phyloP scores from a whole-genome alignment of 2,113 vertebrate species.

The Nerophis lumbriciformis region DNA sequence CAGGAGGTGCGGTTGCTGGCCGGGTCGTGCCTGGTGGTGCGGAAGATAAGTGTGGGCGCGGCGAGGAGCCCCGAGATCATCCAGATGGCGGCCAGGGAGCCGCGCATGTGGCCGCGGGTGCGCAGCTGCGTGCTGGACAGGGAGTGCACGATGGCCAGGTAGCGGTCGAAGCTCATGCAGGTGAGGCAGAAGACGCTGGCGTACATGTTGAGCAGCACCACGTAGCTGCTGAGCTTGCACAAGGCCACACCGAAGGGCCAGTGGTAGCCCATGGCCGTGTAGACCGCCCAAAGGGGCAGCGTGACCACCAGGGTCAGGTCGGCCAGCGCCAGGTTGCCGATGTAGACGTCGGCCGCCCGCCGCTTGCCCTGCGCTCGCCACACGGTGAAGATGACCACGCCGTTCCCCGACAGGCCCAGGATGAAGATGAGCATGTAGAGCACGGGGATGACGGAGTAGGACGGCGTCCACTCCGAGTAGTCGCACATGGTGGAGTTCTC shows the following conservation, averaged over 20 bases:
- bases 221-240: conserved; percentile 82
- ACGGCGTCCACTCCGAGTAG: conserved; percentile 74
- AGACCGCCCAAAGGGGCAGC: conserved; percentile 82
- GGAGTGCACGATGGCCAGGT: conserved; percentile 80
- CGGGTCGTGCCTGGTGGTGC: conserved; percentile 55
- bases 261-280: conserved; percentile 80
- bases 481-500: conserved; percentile 67
- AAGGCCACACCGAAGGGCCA: conserved; percentile 81
- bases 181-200: conserved; percentile 85
- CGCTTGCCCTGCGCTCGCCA: conserved; percentile 73
- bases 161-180: conserved; percentile 82
- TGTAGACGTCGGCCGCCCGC: conserved; percentile 77
- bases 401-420: conserved; percentile 80
- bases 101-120: conserved; percentile 60
- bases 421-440: conserved; percentile 86
- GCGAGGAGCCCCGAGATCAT: conserved; percentile 71
- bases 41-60: conserved; percentile 75
- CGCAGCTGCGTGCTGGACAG: conserved; percentile 72
- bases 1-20: conserved; percentile 69
- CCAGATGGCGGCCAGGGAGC: conserved; percentile 70
- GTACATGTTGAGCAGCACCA: conserved; percentile 82
- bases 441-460: conserved; percentile 77
- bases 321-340: conserved; percentile 80
- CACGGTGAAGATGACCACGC: conserved; percentile 80
- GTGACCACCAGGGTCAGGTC: conserved; percentile 84